These are phyloP conservation scores for Bujurquina vittata DNA, from an alignment of 2,113 vertebrate genomes.

Conservation along the genomic window DNA sequence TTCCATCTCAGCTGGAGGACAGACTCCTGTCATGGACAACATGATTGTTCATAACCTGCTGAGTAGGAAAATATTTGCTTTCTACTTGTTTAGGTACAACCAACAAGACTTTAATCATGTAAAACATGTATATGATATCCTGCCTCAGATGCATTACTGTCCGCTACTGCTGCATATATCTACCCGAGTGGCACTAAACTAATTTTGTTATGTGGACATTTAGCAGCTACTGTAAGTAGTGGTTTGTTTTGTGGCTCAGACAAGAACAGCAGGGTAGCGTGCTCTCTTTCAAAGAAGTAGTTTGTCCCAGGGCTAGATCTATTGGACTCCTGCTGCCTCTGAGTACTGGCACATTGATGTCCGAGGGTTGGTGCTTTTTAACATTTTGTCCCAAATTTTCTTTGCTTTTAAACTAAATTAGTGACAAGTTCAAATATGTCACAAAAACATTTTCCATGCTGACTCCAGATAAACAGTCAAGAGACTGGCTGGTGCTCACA, in stretches of 20 bases:
- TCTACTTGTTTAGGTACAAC: slow-evolving; percentile 64
- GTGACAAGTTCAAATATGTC: background rate
- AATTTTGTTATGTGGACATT: background rate
- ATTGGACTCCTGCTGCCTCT: slow-evolving; percentile 70
- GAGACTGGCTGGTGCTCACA: slow-evolving; percentile 65
- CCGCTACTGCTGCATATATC: background rate
- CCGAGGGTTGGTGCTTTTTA: slow-evolving; percentile 53
- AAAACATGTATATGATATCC: background rate
- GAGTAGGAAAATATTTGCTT: slow-evolving; percentile 52
- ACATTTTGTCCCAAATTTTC: background rate
- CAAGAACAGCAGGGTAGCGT: slow-evolving; percentile 58
- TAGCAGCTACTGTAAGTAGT: background rate
- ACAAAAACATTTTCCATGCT: slow-evolving; percentile 20
- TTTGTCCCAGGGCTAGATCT: slow-evolving; percentile 61
- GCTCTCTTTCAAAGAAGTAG: slow-evolving; percentile 61
- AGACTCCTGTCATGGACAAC: slow-evolving; percentile 68
- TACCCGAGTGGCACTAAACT: background rate
- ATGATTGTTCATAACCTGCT: slow-evolving; percentile 63
- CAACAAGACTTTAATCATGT: background rate
- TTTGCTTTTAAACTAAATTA: background rate
- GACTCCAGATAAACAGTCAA: slow-evolving; percentile 67
- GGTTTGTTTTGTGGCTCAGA: slow-evolving; percentile 24
- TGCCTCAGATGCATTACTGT: background rate
- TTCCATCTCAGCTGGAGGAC: slow-evolving; percentile 47
- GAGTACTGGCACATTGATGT: slow-evolving; percentile 71